Conservation (phyloP, 2,797 vertebrate species). For the Sarcophilus harrisii region DNA sequence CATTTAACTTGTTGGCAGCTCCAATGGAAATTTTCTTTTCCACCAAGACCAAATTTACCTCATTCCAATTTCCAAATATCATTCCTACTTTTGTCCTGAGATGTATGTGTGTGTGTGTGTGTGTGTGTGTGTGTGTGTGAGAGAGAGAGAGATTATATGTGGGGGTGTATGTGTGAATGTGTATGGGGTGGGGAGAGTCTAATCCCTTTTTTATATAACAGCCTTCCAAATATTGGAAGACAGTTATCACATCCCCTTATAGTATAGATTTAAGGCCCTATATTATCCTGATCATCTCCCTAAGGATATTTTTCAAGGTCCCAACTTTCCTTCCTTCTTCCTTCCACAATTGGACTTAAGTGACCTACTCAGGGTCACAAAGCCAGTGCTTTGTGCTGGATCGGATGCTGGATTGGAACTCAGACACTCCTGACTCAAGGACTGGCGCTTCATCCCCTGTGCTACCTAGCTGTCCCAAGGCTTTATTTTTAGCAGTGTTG, state of each 20-base stretch:
- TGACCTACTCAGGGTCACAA: background rate
- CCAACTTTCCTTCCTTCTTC: no score
- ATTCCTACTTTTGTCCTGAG: background rate
- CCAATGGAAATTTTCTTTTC: background rate
- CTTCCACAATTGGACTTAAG: background rate
- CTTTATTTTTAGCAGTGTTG: background rate
- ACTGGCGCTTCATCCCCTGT: no score
- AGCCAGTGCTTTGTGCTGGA: background rate
- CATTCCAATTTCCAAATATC: background rate
- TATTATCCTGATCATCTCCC: no score
- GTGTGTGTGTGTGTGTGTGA: no score
- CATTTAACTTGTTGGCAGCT: background rate
- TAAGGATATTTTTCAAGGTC: no score
- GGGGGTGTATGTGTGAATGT: no score
- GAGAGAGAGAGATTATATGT: no score
- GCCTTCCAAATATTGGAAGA: background rate
- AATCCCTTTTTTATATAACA: background rate
- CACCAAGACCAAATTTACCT: background rate
- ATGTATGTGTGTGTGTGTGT: no score
- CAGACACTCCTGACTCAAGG: background rate
- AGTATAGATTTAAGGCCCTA: background rate
- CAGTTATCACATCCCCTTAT: background rate
- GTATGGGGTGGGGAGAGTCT: background rate
- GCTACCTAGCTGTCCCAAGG: background rate
- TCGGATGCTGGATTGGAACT: background rate